A percentile compares a stretch with the other conserved stretches of the same genome.
Conservation (phyloP, 2,797 vertebrate species). For the Sardinella longiceps region DNA sequence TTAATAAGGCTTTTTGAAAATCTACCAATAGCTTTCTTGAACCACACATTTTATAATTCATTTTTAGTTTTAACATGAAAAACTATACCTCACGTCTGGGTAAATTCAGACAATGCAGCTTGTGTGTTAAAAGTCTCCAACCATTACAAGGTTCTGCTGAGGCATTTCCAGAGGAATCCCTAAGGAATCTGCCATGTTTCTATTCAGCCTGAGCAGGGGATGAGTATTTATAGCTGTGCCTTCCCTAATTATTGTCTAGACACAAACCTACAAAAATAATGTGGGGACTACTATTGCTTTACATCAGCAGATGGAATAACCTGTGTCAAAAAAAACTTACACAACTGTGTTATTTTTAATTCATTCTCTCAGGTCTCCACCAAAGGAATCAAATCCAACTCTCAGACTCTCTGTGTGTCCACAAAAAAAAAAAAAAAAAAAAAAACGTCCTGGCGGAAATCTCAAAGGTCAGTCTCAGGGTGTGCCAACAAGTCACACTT, state of each 20-base stretch:
- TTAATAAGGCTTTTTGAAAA: background rate
- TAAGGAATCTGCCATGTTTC: background rate
- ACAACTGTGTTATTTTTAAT: background rate
- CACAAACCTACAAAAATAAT: constrained; percentile 17
- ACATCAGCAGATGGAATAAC: background rate
- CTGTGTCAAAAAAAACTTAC: constrained; percentile 16
- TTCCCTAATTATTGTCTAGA: constrained; percentile 25
- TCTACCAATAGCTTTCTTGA: constrained; percentile 27
- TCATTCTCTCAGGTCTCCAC: background rate
- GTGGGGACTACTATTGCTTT: background rate
- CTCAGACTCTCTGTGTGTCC: background rate
- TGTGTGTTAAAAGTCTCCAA: background rate
- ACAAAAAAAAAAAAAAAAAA: constrained; percentile 22
- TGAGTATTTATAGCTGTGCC: constrained; percentile 5
- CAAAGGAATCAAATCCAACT: background rate
- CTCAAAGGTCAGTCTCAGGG: constrained; percentile 29
- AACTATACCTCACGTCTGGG: background rate
- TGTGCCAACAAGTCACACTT: constrained; percentile 9
- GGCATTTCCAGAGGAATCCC: constrained; percentile 20
- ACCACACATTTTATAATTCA: constrained; percentile 45
- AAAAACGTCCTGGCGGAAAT: constrained; percentile 12
- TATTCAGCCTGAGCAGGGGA: background rate
- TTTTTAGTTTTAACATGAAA: constrained; percentile 42
- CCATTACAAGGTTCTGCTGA: background rate
- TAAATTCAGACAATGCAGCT: background rate